Evolutionary conservation across 35 echinoderm and acorn worm genomes (phyloP), one percentile per base, ranked within the genome.

Genomic region (Hemicentrotus pulcherrimus): DNA sequence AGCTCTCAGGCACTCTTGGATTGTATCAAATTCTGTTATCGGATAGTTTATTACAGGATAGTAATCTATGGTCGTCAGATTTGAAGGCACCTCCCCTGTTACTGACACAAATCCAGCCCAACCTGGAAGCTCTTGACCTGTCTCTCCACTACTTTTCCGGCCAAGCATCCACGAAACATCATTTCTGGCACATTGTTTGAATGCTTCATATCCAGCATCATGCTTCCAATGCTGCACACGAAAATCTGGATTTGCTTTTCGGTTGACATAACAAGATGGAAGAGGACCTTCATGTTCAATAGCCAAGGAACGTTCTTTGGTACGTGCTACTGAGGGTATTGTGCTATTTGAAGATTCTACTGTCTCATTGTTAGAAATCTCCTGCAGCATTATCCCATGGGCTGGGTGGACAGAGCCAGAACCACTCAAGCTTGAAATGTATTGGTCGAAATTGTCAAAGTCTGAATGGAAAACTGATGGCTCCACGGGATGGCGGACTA

Each of bases 361-460:
- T 10, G 59, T 45, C 9, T 85, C 9, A 94, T 45, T 41, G 10
- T 13, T 19, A 13, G 48, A 50, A 50, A 85, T 88, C 16, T 98
- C 96, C 86, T 98, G 97, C 41, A 98, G 32, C 96, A 98, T 96
- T 7, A 98, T 98, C 19, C 97, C 97, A 46, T 95, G 94, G 31
- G 95, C 91, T 78, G 91, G 65, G 94, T 98, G 95, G 13, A 98
- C 59, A 46, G 95, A 96, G 19, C 91, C 92, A 33, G 61, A 46
- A 61, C 91, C 96, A 32, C 47, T 55, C 3, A 96, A 3, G 9
- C 52, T 94, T 19, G 15, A 95, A 1, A 91, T 85, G 19, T 47
- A 87, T 32, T 94, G 19, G 61, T 98, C 96, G 86, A 98, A 96
- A 85, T 98, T 95, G 31, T 98, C 94, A 95, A 96, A 96, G 31